These are phyloP conservation scores for Pardosa pseudoannulata DNA, from an alignment of 2,888 invertebrate genomes.

Conservation along the genomic window DNA sequence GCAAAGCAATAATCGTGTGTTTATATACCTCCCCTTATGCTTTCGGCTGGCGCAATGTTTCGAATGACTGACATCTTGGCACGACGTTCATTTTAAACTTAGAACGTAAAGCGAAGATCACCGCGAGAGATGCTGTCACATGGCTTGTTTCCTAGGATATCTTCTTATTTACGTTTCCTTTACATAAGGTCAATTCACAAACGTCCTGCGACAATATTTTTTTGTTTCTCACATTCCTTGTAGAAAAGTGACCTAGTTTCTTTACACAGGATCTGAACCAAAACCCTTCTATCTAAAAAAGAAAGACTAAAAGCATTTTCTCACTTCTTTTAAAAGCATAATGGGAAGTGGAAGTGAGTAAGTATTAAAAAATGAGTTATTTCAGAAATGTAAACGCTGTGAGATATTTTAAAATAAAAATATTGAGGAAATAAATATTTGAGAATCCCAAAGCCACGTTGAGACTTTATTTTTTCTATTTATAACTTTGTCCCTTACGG, in stretches of 20 bases:
- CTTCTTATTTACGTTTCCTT: slow-evolving; percentile 32
- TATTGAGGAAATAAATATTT: too few species aligned
- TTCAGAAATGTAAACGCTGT: too few species aligned
- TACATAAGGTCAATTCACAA: not conserved
- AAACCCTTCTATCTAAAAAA: not conserved
- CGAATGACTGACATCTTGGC: slow-evolving; percentile 48
- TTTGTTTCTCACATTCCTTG: not conserved
- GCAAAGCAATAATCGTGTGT: not conserved
- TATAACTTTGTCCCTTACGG: too few species aligned
- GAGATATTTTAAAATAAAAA: too few species aligned
- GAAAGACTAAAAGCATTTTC: not conserved
- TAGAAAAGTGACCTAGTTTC: not conserved
- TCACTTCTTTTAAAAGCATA: too few species aligned
- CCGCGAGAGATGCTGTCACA: slow-evolving; percentile 29
- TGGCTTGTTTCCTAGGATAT: slow-evolving; percentile 23
- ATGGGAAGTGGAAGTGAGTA: too few species aligned
- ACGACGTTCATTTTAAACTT: slow-evolving; percentile 45
- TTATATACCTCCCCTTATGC: not conserved
- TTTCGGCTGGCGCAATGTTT: slow-evolving; percentile 5
- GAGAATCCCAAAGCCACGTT: too few species aligned
- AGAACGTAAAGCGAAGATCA: slow-evolving; percentile 20
- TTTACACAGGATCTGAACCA: not conserved
- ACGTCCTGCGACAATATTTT: not conserved
- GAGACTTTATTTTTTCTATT: too few species aligned
- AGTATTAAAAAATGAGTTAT: too few species aligned